Conservation (phyloP, 2,888 invertebrate species). For the Phorcus lineatus region DNA sequence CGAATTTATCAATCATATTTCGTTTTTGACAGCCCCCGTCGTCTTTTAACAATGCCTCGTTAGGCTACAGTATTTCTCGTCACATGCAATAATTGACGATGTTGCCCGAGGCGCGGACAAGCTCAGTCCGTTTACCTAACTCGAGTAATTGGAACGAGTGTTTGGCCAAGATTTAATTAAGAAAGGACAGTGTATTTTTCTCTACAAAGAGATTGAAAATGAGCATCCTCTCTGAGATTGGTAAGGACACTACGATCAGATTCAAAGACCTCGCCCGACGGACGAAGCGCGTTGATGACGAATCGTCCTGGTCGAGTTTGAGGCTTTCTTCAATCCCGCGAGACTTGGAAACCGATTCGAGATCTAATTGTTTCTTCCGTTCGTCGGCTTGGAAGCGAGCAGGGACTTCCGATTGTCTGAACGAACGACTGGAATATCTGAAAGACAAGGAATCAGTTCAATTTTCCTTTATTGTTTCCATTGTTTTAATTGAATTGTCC, state of each 20-base stretch:
- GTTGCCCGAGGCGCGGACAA: background rate
- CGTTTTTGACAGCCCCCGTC: conserved; percentile 21
- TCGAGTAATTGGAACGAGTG: conserved; percentile 14
- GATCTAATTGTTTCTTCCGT: conserved; percentile 5
- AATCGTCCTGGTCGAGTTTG: background rate
- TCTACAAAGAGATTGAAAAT: conserved; percentile 6
- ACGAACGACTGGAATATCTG: background rate
- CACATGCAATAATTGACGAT: conserved; percentile 18
- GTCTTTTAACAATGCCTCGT: conserved; percentile 3
- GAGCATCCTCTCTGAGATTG: background rate
- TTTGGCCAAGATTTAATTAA: conserved; percentile 22
- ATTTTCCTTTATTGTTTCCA: background rate
- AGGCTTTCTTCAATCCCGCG: background rate
- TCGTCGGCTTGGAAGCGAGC: background rate
- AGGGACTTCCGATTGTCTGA: background rate
- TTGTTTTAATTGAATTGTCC: too few relatives aligned
- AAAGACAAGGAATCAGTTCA: background rate
- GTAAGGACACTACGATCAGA: background rate
- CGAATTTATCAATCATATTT: conserved; percentile 25
- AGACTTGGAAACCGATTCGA: background rate
- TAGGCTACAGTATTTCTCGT: background rate
- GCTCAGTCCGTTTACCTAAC: conserved; percentile 13
- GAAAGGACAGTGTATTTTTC: conserved; percentile 14
- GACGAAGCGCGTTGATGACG: background rate
- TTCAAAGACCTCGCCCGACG: background rate